These are phyloP conservation scores for Atopsyche davidsoni DNA, from an alignment of 1,140 invertebrate genomes.

Conservation along the genomic window DNA sequence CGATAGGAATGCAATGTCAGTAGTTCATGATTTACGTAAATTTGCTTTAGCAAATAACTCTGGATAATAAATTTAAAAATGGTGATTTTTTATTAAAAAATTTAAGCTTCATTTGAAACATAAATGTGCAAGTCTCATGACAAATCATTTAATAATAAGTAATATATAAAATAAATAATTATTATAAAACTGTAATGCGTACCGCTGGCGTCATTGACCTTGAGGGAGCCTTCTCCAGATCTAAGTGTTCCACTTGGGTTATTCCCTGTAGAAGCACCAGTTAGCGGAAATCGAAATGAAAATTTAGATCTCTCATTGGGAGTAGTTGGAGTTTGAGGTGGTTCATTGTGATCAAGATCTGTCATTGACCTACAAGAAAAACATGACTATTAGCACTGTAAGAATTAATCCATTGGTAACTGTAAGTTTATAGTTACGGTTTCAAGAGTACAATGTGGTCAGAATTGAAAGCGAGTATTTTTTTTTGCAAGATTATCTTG, in stretches of 20 bases:
- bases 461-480: too few relatives aligned
- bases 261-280: slow-evolving; percentile 31
- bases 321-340: slow-evolving; percentile 62
- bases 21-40: too few relatives aligned
- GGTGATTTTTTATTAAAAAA: too few relatives aligned
- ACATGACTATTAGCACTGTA: slow-evolving; percentile 1
- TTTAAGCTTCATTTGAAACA: too few relatives aligned
- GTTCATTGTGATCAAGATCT: slow-evolving; percentile 59
- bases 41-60: too few relatives aligned
- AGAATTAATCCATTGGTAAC: too few relatives aligned
- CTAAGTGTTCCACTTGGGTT: slow-evolving; percentile 30
- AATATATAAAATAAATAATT: background rate
- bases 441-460: too few relatives aligned
- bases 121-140: too few relatives aligned
- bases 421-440: too few relatives aligned
- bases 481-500: background rate
- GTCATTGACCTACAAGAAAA: slow-evolving; percentile 64
- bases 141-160: too few relatives aligned
- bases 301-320: slow-evolving; percentile 78
- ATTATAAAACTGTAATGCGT: slow-evolving; percentile 4
- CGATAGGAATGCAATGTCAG: too few relatives aligned
- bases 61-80: too few relatives aligned
- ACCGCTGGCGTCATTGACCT: slow-evolving; percentile 21
- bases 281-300: slow-evolving; percentile 73
- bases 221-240: slow-evolving; percentile 32